Conservation (phyloP, 2,113 vertebrate species). For the Chamaetylas fuelleborni region DNA sequence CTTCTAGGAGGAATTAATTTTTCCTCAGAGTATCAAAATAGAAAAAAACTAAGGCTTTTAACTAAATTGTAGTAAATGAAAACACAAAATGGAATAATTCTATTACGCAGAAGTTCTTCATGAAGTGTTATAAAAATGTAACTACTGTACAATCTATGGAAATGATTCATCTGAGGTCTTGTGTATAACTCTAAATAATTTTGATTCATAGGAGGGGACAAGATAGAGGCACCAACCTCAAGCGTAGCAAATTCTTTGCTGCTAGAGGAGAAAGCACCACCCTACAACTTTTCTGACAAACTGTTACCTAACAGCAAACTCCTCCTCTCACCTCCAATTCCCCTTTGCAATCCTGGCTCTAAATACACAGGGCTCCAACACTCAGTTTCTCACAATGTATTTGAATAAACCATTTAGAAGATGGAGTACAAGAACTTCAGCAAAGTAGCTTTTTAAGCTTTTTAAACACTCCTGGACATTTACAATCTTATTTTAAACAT, state of each 20-base stretch:
- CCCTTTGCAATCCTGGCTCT: not conserved
- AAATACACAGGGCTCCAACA: not conserved
- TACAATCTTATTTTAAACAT: not conserved
- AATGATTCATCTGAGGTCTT: not conserved
- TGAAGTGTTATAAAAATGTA: not conserved
- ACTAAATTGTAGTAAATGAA: not conserved
- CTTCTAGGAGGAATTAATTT: not conserved
- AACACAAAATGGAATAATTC: not conserved
- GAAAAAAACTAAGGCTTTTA: not conserved
- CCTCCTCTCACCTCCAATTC: not conserved
- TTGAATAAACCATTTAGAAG: not conserved
- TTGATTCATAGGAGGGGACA: not conserved
- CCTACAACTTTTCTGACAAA: not conserved
- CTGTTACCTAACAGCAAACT: not conserved
- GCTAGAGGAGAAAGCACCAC: not conserved
- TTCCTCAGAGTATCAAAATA: not conserved
- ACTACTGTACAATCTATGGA: not conserved
- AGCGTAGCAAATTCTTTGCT: not conserved
- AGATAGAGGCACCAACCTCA: not conserved
- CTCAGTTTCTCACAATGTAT: not conserved
- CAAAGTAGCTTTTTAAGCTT: not conserved
- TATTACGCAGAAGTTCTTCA: not conserved
- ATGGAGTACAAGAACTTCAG: not conserved
- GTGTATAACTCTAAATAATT: not conserved
- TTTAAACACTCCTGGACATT: conserved; percentile 21